Evolutionary conservation across 1,140 invertebrate genomes (phyloP).

Genomic region (Adelges cooleyi): DNA sequence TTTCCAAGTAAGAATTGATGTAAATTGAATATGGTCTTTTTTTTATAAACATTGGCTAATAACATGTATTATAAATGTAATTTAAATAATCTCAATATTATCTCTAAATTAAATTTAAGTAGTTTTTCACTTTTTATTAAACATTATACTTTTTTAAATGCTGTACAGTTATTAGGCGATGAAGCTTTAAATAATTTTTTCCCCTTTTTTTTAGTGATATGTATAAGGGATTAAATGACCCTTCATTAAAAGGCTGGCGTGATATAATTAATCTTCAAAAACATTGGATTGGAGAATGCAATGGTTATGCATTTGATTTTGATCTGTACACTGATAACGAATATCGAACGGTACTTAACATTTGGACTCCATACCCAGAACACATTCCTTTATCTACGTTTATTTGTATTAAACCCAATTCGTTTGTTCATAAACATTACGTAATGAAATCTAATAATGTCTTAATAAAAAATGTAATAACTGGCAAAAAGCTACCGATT

Average conservation of each 20-base stretch:
- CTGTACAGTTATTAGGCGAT: too few relatives aligned
- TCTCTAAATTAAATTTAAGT: too few relatives aligned
- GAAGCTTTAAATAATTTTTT: too few relatives aligned
- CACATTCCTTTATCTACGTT: slow-evolving; percentile 36
- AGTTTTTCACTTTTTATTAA: too few relatives aligned
- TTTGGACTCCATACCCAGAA: slow-evolving; percentile 73
- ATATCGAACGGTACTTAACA: slow-evolving; percentile 39
- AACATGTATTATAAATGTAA: too few relatives aligned
- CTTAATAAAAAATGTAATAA: slow-evolving; percentile 62
- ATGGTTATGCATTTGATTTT: slow-evolving; percentile 68
- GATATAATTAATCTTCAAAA: slow-evolving; percentile 84
- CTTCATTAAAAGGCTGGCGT: slow-evolving; percentile 57
- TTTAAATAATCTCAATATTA: too few relatives aligned
- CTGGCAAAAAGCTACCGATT: slow-evolving; percentile 52
- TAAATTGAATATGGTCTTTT: too few relatives aligned
- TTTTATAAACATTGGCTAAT: too few relatives aligned
- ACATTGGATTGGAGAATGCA: slow-evolving; percentile 91
- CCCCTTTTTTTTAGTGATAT: slow-evolving; percentile 42
- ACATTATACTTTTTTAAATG: too few relatives aligned
- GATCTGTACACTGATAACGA: slow-evolving; percentile 39
- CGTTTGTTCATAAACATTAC: slow-evolving; percentile 44
- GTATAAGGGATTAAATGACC: slow-evolving; percentile 58
- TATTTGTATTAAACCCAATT: slow-evolving; percentile 22
- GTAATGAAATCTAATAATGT: slow-evolving; percentile 39
- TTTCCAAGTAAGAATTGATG: slow-evolving; percentile 56